Conservation (phyloP, 2,113 vertebrate genomes). For the Cyphomyrus discorhynchus region DNA sequence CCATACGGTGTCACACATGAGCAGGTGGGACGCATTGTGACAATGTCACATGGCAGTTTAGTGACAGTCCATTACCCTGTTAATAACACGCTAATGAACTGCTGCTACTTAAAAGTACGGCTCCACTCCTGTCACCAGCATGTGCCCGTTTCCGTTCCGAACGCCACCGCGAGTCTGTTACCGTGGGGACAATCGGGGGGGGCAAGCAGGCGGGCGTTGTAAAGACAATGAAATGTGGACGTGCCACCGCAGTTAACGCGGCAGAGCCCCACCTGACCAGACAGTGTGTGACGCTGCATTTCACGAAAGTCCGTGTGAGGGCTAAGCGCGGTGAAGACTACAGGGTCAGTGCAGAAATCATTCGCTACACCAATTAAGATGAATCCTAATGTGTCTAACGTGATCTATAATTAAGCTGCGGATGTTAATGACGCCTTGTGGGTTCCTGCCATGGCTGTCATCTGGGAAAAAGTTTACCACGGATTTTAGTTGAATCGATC, state of each 20-base stretch:
- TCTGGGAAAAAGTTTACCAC: conserved; percentile 32
- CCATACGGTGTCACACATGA: not conserved
- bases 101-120: conserved; percentile 69
- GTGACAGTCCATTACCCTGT: conserved; percentile 74
- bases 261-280: not conserved
- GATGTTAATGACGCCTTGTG: conserved; percentile 40
- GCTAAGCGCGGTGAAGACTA: conserved; percentile 31
- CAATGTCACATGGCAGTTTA: conserved; percentile 68
- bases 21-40: conserved; percentile 21
- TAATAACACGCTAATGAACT: conserved; percentile 75
- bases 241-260: not conserved
- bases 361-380: conserved; percentile 24
- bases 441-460: conserved; percentile 30
- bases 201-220: conserved; percentile 6
- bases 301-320: not conserved
- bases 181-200: conserved; percentile 43
- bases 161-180: conserved; percentile 47
- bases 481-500: conserved; percentile 42
- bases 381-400: conserved; percentile 30
- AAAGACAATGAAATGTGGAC: not conserved
- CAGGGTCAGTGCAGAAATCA: not conserved
- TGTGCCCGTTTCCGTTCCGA: conserved; percentile 51
- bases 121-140: conserved; percentile 67
- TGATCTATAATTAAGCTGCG: conserved; percentile 42
- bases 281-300: not conserved